Evolutionary conservation across 2,113 vertebrate genomes (phyloP), one percentile per base, ranked within the genome.

Genomic region (mouse (Mus musculus)): DNA sequence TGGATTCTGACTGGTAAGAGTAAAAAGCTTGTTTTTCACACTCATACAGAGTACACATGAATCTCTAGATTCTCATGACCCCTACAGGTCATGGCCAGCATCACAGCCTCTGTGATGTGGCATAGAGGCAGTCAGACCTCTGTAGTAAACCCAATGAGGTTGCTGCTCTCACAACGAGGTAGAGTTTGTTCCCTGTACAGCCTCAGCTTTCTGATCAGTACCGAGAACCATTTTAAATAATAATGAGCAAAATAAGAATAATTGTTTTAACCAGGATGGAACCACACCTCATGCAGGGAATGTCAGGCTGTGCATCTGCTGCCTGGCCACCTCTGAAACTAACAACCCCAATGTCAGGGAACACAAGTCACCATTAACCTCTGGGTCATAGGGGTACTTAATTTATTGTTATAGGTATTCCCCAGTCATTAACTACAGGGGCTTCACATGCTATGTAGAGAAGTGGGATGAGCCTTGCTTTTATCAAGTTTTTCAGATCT

Each of bases 361-460:
- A 46, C 16, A 36, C 1, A 33, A 30, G 1, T n/a, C 11, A 14
- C 12, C 2, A 10, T 28, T 49, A 54, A 56, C 20, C 13, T 1
- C 59, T 4, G 24, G 28, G 33, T 67, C 33, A 13, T 59, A n/a
- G 54, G 46, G 72, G 36, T 2, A 0, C 20, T 28, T 49, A 2
- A 36, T 28, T 49, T 12, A 20, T 9, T 3, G 2, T 19, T 7
- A 0, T 3, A 30, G 28, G 1, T 7, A 3, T 13, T 28, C 9
- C 30, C 39, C 17, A 0, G 1, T 16, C 19, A 9, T 7, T 17
- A 33, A 12, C 90, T 33, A 8, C 0, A 22, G 95, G 33, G 7
- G 56, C 17, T 49, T 71, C 9, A 33, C 4, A 9, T 30, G 8
- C 17, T 46, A 28, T 67, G 56, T 39, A 19, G 42, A 86, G 39